Conservation (phyloP, 2,797 vertebrate species). For the Thripadectes ignobilis region DNA sequence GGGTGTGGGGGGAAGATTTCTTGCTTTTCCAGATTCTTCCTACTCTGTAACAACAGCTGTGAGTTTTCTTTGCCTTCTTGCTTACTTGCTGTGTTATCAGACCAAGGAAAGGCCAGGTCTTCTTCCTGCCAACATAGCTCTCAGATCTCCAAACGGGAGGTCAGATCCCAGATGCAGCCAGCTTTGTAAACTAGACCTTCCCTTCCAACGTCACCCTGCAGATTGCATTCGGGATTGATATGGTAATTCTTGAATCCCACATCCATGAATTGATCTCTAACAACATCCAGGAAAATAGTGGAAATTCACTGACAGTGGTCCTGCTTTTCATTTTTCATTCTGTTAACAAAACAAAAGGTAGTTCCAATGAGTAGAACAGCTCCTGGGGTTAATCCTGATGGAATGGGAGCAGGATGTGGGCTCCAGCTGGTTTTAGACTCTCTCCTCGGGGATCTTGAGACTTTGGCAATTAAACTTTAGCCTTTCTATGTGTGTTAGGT, state of each 20-base stretch:
- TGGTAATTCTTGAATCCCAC: neutral
- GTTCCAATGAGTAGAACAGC: neutral
- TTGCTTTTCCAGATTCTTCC: conserved; percentile 40
- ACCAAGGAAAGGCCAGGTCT: neutral
- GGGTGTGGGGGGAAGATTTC: neutral
- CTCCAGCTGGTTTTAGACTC: neutral
- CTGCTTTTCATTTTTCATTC: neutral
- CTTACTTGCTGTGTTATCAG: neutral
- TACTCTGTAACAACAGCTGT: neutral
- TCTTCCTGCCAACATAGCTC: neutral
- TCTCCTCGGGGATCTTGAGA: neutral
- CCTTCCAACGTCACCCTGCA: fast-evolving
- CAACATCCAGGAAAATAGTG: neutral
- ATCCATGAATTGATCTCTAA: neutral
- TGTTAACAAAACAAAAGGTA: neutral
- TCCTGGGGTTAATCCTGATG: neutral
- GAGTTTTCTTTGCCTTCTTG: neutral
- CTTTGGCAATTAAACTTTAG: neutral
- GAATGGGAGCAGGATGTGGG: neutral
- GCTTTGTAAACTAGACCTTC: neutral
- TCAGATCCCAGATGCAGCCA: neutral
- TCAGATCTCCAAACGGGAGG: neutral
- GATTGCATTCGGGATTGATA: neutral
- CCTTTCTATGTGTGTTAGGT: neutral
- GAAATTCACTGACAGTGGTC: neutral